Evolutionary conservation across 2,797 vertebrate genomes (phyloP).

Genomic region (Pangasius macronema): DNA sequence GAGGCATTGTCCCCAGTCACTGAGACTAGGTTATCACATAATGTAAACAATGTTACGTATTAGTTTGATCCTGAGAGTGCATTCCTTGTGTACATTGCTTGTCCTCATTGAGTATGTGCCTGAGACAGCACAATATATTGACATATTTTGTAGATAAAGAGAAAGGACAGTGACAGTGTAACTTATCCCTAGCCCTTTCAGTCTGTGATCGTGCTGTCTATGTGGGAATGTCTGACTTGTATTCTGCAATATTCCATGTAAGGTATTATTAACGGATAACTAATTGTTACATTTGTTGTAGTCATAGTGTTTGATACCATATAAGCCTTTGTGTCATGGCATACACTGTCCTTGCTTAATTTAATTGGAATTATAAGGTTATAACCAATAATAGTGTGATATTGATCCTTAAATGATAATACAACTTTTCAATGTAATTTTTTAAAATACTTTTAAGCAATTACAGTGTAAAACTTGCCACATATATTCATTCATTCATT

Average conservation of each 20-base stretch:
- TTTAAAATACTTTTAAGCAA: not conserved
- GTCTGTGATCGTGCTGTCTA: not conserved
- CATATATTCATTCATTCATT: not conserved
- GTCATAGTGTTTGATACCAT: not conserved
- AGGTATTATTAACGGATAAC: not conserved
- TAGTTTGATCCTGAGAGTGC: slow-evolving; percentile 40
- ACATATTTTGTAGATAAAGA: slow-evolving; percentile 22
- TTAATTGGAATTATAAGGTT: not conserved
- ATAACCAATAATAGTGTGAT: not conserved
- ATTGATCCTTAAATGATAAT: not conserved
- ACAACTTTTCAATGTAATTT: not conserved
- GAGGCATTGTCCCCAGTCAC: slow-evolving; percentile 37
- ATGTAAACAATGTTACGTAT: slow-evolving; percentile 65
- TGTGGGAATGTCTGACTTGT: not conserved
- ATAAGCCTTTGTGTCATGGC: not conserved
- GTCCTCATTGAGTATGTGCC: not conserved
- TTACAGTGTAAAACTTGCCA: not conserved
- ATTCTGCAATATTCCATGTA: not conserved
- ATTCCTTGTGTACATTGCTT: not conserved
- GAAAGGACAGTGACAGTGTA: slow-evolving; percentile 43
- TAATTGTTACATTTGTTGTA: not conserved
- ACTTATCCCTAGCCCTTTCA: slow-evolving; percentile 26
- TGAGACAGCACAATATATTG: not conserved
- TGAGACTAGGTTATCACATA: slow-evolving; percentile 49
- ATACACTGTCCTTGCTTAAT: not conserved